Conservation (phyloP, 2,888 invertebrate species). For the Sphaerophoria rueppellii region DNA sequence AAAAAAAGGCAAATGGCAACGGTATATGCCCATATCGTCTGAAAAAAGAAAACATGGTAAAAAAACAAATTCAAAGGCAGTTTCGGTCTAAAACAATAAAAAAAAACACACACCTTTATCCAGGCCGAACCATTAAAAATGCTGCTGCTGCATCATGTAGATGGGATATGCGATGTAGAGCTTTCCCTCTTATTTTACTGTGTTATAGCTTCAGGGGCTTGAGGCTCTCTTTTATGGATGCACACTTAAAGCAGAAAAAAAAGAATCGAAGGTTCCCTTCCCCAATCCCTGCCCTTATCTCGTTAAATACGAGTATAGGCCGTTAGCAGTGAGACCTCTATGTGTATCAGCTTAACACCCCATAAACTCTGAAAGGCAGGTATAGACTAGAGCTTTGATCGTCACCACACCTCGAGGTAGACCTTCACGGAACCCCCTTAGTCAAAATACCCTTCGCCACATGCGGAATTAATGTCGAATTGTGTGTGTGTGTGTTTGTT, state of each 20-base stretch:
- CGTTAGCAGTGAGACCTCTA: conserved; percentile 21
- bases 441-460: too few species aligned
- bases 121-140: conserved; percentile 43
- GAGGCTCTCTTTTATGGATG: conserved; percentile 43
- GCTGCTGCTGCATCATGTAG: conserved; percentile 45
- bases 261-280: conserved; percentile 8
- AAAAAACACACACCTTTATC: neutral
- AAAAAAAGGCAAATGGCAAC: conserved; percentile 44
- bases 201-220: conserved; percentile 48
- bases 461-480: too few species aligned
- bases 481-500: neutral
- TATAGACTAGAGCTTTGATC: neutral
- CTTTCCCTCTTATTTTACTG: conserved; percentile 10
- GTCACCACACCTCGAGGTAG: neutral
- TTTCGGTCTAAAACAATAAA: conserved; percentile 5
- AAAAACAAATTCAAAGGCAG: conserved; percentile 10
- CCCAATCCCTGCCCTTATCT: conserved; percentile 6
- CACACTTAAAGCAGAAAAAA: conserved; percentile 24
- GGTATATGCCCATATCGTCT: neutral
- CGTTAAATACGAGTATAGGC: neutral
- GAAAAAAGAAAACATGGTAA: neutral
- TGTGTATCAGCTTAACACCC: conserved; percentile 67
- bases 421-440: too few species aligned
- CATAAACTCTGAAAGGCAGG: conserved; percentile 52
- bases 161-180: conserved; percentile 40